A percentile compares a stretch with the other conserved stretches of the same genome.
Evolutionary conservation across 2,797 vertebrate genomes (phyloP).

Genomic region (Ibycter americanus): DNA sequence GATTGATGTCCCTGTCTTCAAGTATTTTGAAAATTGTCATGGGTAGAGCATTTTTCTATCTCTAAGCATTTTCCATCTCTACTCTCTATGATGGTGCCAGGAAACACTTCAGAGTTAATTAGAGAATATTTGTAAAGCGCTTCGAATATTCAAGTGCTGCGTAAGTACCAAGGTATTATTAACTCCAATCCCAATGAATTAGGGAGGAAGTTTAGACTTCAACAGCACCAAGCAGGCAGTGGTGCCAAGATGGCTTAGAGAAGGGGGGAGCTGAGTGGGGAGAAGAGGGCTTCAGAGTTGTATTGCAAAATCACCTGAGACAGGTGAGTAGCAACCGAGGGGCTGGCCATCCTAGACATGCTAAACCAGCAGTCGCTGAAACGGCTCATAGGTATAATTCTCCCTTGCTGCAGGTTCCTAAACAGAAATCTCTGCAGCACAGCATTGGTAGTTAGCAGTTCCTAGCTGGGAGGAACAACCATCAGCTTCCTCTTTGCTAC

Average conservation of each 20-base stretch:
- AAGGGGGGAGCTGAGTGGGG: not conserved
- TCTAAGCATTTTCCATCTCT: not conserved
- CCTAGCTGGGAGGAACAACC: not conserved
- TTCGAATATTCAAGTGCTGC: conserved; percentile 20
- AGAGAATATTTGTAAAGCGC: conserved; percentile 19
- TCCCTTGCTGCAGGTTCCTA: not conserved
- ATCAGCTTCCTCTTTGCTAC: not conserved
- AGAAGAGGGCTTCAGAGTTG: not conserved
- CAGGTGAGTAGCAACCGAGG: not conserved
- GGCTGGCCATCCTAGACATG: not conserved
- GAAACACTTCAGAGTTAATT: conserved; percentile 21
- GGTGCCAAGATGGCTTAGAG: not conserved
- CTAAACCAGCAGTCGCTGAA: not conserved
- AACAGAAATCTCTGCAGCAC: not conserved
- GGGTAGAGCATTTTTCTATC: not conserved
- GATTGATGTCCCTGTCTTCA: not conserved
- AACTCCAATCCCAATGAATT: not conserved
- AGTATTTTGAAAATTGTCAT: not conserved
- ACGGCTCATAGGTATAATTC: not conserved
- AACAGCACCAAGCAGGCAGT: not conserved
- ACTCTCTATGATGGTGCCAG: conserved; percentile 20
- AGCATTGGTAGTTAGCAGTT: not conserved
- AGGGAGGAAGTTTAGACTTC: not conserved
- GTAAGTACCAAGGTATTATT: not conserved
- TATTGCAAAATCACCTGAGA: not conserved